These are phyloP conservation scores for Chaetodon trifascialis DNA, from an alignment of 2,113 vertebrate genomes.

Conservation along the genomic window DNA sequence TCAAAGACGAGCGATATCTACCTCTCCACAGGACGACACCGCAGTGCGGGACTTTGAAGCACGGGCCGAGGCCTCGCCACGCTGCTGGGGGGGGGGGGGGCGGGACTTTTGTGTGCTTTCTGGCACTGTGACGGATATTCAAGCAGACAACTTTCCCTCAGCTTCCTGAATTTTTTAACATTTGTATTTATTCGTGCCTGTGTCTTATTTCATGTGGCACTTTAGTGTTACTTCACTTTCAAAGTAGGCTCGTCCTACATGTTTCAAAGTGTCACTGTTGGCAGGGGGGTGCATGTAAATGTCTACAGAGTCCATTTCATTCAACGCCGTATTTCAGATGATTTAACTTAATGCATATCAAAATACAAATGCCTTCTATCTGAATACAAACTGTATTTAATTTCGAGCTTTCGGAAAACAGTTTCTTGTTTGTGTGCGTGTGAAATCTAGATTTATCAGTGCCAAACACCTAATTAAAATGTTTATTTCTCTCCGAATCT, in stretches of 20 bases:
- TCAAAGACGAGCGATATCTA: conserved; percentile 52
- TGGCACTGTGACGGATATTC: conserved; percentile 35
- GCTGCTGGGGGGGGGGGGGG: background rate
- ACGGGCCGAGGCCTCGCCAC: background rate
- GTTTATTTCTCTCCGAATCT: conserved; percentile 49
- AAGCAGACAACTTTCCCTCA: background rate
- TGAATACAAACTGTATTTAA: conserved; percentile 51
- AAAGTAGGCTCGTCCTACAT: conserved; percentile 7
- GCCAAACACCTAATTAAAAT: conserved; percentile 68
- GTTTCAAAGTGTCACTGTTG: background rate
- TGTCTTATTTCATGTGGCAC: conserved; percentile 1
- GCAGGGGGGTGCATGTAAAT: background rate
- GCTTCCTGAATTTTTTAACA: conserved; percentile 21
- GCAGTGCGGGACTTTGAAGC: conserved; percentile 16
- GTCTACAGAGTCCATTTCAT: background rate
- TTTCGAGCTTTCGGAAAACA: background rate
- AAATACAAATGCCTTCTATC: conserved; percentile 22
- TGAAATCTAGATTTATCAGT: conserved; percentile 37
- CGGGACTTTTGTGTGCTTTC: background rate
- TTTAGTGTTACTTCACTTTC: background rate
- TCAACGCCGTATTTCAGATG: conserved; percentile 9
- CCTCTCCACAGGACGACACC: conserved; percentile 49
- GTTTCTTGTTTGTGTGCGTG: conserved; percentile 17
- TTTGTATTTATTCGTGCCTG: conserved; percentile 56
- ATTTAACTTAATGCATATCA: conserved; percentile 52